These are phyloP conservation scores for Macrotus californicus DNA, from an alignment of 2,113 vertebrate genomes.

Conservation along the genomic window DNA sequence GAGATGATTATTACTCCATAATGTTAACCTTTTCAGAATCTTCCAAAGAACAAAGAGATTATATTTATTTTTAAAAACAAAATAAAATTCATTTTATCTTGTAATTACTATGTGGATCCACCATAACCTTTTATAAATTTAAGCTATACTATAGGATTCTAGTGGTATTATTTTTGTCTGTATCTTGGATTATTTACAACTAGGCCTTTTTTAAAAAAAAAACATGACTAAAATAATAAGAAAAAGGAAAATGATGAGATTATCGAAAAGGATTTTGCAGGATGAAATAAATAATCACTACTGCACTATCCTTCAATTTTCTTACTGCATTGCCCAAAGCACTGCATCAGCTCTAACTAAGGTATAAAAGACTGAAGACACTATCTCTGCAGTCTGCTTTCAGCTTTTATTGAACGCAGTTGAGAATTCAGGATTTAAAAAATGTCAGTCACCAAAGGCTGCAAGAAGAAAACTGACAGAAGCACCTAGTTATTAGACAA, in stretches of 20 bases:
- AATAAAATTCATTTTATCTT: constrained; percentile 16
- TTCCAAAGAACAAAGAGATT: constrained; percentile 33
- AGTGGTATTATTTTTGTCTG: background rate
- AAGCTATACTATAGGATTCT: background rate
- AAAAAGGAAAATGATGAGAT: background rate
- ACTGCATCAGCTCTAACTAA: background rate
- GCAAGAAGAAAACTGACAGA: background rate
- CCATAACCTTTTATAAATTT: background rate
- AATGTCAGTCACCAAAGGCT: background rate
- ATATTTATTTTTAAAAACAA: background rate
- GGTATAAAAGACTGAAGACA: background rate
- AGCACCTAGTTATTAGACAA: background rate
- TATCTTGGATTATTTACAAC: constrained; percentile 14
- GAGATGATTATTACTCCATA: background rate
- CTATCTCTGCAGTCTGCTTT: background rate
- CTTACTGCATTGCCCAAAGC: background rate
- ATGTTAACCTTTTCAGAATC: constrained; percentile 11
- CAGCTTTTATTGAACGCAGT: background rate
- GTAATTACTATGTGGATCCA: background rate
- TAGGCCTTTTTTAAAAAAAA: background rate
- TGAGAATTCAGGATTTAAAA: background rate
- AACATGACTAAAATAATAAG: background rate
- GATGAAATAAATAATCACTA: background rate
- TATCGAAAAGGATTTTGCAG: background rate
- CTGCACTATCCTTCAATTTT: background rate